These are phyloP conservation scores for Girardinus metallicus DNA, from an alignment of 2,797 vertebrate species.

Conservation along the genomic window DNA sequence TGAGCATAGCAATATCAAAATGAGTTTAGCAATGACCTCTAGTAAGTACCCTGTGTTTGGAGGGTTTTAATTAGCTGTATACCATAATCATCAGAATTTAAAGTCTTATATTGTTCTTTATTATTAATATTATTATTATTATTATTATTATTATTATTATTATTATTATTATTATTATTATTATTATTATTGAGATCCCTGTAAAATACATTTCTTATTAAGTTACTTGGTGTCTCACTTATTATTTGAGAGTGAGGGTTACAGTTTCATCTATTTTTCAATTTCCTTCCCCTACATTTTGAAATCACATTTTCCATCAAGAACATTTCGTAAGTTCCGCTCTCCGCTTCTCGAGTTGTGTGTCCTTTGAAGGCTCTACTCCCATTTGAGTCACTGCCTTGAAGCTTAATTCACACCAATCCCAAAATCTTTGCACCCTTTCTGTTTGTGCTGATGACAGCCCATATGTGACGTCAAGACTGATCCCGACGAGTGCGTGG, in stretches of 20 bases:
- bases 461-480: slow-evolving; percentile 70
- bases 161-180: too few relatives aligned
- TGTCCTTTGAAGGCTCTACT: background rate
- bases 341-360: too few relatives aligned
- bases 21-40: background rate
- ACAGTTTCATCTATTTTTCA: background rate
- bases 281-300: slow-evolving; percentile 1
- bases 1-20: background rate
- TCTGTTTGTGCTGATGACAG: slow-evolving; percentile 37
- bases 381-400: slow-evolving; percentile 11
- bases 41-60: background rate
- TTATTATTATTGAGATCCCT: background rate
- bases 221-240: too few relatives aligned
- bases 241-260: background rate
- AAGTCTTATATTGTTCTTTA: too few relatives aligned
- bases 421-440: background rate
- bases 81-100: too few relatives aligned
- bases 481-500: slow-evolving; percentile 72
- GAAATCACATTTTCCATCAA: background rate
- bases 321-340: background rate
- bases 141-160: too few relatives aligned
- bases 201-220: background rate
- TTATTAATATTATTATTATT: too few relatives aligned
- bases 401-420: slow-evolving; percentile 37
- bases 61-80: too few relatives aligned